Percentiles rank a stretch among this genome's conserved stretches.
Conservation (phyloP, 2,888 invertebrate species). For the Brachylomia viminalis region DNA sequence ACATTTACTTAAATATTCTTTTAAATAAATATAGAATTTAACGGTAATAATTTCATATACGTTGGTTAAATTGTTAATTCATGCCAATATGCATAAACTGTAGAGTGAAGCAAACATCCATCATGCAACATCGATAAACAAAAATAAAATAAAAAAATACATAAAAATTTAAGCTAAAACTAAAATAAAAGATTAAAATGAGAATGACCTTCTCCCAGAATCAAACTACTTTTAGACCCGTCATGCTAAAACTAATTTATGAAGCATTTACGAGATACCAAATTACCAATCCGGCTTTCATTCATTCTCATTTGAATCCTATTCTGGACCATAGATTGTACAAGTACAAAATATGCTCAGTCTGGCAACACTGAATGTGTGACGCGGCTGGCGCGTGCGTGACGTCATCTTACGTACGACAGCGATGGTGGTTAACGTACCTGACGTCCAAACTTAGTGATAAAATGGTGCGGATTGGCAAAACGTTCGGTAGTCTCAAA, state of each 20-base stretch:
- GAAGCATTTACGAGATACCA: conserved; percentile 61
- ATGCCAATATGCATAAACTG: conserved; percentile 85
- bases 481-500: not conserved
- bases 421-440: conserved; percentile 51
- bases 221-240: conserved; percentile 71
- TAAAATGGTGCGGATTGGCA: conserved; percentile 13
- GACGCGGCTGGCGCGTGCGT: conserved; percentile 64
- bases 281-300: conserved; percentile 56
- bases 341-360: conserved; percentile 52
- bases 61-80: conserved; percentile 71
- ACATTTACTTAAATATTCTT: conserved; percentile 55
- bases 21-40: conserved; percentile 49
- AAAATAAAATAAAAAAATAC: conserved; percentile 74
- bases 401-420: conserved; percentile 63
- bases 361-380: conserved; percentile 60
- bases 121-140: conserved; percentile 86
- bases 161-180: conserved; percentile 68
- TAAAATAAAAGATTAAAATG: conserved; percentile 84
- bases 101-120: conserved; percentile 84
- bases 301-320: conserved; percentile 89
- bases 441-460: conserved; percentile 9
- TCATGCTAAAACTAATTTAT: conserved; percentile 71
- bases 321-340: conserved; percentile 71
- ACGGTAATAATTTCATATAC: conserved; percentile 65
- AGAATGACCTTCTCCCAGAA: conserved; percentile 84